Evolutionary conservation across 2,113 vertebrate genomes (phyloP), one percentile per base, ranked within the genome.

Genomic region (Bungarus multicinctus): DNA sequence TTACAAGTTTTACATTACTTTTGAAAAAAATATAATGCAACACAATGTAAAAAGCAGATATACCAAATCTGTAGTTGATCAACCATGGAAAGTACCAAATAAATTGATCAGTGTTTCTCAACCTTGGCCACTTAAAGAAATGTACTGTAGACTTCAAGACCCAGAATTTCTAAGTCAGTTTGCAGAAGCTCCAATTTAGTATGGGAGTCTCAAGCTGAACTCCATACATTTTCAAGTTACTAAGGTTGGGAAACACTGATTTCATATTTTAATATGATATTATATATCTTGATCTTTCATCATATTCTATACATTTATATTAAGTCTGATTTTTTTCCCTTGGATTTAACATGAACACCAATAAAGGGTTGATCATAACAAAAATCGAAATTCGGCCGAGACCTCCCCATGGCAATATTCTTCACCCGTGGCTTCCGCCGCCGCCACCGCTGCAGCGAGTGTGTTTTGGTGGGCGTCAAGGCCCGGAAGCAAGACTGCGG

Each of bases 341-440:
- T 74, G 14, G 69, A 34, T 74, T 94, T 97, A 95, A 95, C 96
- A 94, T 94, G 95, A 95, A 91, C 96, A 94, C 95, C 95, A 96
- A 96, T 97, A 97, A 98, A 97, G 98, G 97, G 97, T 96, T 96
- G 96, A 92, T 95, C 96, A 96, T 95, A n/a, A n/a, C n/a, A n/a
- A n/a, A n/a, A n/a, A n/a, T n/a, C n/a, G n/a, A n/a, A n/a, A n/a
- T n/a, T n/a, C n/a, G n/a, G n/a, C n/a, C n/a, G n/a, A n/a, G n/a
- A n/a, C n/a, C n/a, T n/a, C n/a, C n/a, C n/a, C n/a, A n/a, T n/a
- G n/a, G n/a, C n/a, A n/a, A n/a, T n/a, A n/a, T n/a, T n/a, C n/a
- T n/a, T n/a, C n/a, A n/a, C n/a, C n/a, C n/a, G n/a, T n/a, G n/a
- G n/a, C n/a, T n/a, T n/a, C n/a, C n/a, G n/a, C n/a, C n/a, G n/a